These are phyloP conservation scores for Nanger granti DNA, from an alignment of 2,113 vertebrate species.

Conservation along the genomic window DNA sequence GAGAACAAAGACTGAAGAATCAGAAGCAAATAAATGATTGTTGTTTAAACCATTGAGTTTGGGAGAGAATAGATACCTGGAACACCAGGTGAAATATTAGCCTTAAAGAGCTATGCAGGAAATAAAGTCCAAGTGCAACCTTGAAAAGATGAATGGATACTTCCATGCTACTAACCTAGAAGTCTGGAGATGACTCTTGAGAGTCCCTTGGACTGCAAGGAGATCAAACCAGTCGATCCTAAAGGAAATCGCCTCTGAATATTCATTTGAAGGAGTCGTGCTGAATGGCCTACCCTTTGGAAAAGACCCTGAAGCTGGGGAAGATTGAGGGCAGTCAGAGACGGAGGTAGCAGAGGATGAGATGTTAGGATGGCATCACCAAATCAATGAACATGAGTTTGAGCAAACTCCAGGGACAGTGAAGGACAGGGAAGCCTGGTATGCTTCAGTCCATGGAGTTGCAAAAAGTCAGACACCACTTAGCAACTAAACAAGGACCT, in stretches of 20 bases:
- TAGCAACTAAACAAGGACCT: neutral
- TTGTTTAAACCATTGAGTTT: neutral
- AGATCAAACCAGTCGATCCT: neutral
- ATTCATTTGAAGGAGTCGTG: neutral
- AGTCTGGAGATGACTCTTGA: neutral
- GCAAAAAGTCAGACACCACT: neutral
- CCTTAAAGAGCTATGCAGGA: neutral
- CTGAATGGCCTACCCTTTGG: neutral
- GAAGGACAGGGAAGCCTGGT: neutral
- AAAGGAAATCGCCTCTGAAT: neutral
- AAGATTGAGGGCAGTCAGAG: neutral
- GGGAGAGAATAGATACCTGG: neutral
- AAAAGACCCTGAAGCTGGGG: neutral
- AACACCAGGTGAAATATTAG: neutral
- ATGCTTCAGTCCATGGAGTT: neutral
- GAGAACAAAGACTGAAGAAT: neutral
- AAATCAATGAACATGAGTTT: neutral
- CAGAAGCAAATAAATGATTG: neutral
- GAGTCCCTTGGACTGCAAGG: neutral
- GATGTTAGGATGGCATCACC: neutral
- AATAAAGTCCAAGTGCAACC: neutral
- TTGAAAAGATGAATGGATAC: neutral
- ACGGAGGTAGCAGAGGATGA: neutral
- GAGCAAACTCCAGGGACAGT: neutral
- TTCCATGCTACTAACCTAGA: neutral